A percentile compares a stretch with the other conserved stretches of the same genome.
Conservation (phyloP, 1,140 invertebrate species). For the Drosophila leontia region DNA sequence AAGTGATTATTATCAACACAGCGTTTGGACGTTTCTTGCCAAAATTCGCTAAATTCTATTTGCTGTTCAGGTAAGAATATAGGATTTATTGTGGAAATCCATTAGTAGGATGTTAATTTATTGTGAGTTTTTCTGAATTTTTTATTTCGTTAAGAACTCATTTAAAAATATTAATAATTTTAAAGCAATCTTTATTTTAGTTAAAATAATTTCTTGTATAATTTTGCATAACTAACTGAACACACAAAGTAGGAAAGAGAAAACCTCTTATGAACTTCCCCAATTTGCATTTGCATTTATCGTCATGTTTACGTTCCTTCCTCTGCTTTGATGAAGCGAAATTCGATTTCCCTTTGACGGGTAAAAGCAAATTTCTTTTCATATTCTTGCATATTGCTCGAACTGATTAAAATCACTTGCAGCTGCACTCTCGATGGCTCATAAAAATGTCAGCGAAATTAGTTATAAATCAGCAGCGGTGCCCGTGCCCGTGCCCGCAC, state of each 20-base stretch:
- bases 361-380: conserved; percentile 23
- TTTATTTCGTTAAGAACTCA: no score
- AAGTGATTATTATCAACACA: neutral
- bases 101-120: no score
- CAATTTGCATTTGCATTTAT: conserved; percentile 18
- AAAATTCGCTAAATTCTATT: no score
- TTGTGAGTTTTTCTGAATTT: no score
- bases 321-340: conserved; percentile 24
- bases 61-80: no score
- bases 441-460: conserved; percentile 72
- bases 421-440: conserved; percentile 56
- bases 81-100: no score
- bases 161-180: no score
- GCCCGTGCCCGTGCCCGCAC: neutral
- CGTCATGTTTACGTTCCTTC: conserved; percentile 4
- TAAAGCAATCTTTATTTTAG: no score
- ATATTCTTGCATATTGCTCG: conserved; percentile 47
- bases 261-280: neutral
- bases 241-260: neutral
- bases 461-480: conserved; percentile 71
- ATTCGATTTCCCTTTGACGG: conserved; percentile 40
- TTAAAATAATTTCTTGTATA: neutral
- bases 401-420: conserved; percentile 54
- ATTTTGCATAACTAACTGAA: neutral
- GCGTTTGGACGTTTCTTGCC: no score